phyloP scores from a whole-genome alignment of 2,888 invertebrate genomes.

The Eretmocerus hayati region DNA sequence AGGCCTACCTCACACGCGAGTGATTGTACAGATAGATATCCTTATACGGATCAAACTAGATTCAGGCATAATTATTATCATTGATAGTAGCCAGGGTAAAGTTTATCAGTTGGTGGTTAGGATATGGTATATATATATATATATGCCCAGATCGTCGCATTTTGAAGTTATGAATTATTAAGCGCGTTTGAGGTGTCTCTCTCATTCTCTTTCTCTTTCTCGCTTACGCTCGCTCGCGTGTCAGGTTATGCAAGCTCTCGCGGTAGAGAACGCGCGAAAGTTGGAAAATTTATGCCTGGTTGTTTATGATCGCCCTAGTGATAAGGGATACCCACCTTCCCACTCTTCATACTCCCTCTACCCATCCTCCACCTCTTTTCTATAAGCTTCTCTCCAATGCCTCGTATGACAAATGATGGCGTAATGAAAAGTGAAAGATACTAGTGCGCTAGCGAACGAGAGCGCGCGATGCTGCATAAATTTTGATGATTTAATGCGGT shows the following conservation, averaged over 20 bases:
- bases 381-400: too few relatives aligned
- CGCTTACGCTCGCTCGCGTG: slow-evolving; percentile 21
- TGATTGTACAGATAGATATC: too few relatives aligned
- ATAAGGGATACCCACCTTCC: slow-evolving; percentile 44
- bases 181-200: slow-evolving; percentile 21
- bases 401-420: slow-evolving; percentile 46
- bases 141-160: slow-evolving; percentile 16
- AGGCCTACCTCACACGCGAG: too few relatives aligned
- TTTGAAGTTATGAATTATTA: slow-evolving; percentile 44
- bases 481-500: slow-evolving; percentile 47
- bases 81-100: slow-evolving; percentile 3
- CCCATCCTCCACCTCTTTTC: too few relatives aligned
- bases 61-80: not conserved
- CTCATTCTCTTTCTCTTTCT: not conserved
- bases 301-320: slow-evolving; percentile 47
- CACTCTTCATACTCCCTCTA: too few relatives aligned
- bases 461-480: slow-evolving; percentile 39
- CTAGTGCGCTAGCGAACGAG: slow-evolving; percentile 31
- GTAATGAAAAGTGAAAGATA: slow-evolving; percentile 49
- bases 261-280: slow-evolving; percentile 45
- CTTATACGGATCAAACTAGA: too few relatives aligned
- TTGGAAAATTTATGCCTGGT: slow-evolving; percentile 46
- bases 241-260: slow-evolving; percentile 39
- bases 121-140: too few relatives aligned
- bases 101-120: slow-evolving; percentile 28